phyloP scores from a whole-genome alignment of 2,113 vertebrate genomes.

The Campylomormyrus tamandua region DNA sequence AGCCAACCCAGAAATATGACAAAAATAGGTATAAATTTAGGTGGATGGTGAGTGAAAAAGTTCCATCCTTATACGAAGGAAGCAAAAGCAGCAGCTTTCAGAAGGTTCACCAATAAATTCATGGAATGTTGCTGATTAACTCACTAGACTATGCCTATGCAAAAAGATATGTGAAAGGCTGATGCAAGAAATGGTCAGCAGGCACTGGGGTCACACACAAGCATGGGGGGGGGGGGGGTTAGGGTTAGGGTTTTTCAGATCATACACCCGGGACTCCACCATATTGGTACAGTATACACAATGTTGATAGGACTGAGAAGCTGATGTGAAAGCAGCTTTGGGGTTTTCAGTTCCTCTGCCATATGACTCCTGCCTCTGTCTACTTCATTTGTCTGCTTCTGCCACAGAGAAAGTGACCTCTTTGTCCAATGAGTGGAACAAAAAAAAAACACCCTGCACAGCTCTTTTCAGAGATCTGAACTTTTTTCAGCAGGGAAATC shows the following conservation, averaged over 20 bases:
- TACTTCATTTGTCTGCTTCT: background rate
- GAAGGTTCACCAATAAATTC: background rate
- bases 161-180: background rate
- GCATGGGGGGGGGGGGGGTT: background rate
- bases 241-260: background rate
- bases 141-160: background rate
- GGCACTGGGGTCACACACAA: background rate
- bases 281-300: background rate
- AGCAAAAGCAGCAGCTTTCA: background rate
- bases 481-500: background rate
- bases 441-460: background rate
- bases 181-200: background rate
- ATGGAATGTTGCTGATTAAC: background rate
- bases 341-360: background rate
- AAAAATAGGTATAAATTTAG: background rate
- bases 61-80: background rate
- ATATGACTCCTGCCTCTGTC: background rate
- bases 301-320: background rate
- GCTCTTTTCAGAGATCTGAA: background rate
- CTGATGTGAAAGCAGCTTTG: background rate
- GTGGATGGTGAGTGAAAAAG: background rate
- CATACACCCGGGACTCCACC: background rate
- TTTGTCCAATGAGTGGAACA: background rate
- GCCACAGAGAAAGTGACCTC: background rate
- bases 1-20: background rate